phyloP scores from a whole-genome alignment of 2,113 vertebrate genomes.

The Pristiophorus japonicus region DNA sequence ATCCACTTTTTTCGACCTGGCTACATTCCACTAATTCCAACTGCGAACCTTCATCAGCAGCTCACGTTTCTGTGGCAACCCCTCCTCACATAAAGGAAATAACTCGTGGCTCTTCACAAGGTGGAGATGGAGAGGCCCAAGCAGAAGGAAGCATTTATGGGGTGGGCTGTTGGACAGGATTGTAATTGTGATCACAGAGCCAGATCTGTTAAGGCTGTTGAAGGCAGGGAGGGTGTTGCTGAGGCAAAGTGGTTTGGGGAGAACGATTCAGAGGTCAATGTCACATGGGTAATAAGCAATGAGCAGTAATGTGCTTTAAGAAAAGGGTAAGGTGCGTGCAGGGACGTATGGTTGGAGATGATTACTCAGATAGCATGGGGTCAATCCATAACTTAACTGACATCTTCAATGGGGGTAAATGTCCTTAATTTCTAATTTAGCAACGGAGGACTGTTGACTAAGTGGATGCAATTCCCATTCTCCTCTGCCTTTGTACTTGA shows the following conservation, averaged over 20 bases:
- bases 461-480: constrained; percentile 21
- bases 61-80: not conserved
- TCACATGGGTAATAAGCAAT: not conserved
- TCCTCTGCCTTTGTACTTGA: not conserved
- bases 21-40: not conserved
- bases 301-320: constrained; percentile 4
- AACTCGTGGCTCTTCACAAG: not conserved
- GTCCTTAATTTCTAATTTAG: constrained; percentile 20
- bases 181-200: not conserved
- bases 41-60: not conserved
- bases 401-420: constrained; percentile 12
- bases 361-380: not conserved
- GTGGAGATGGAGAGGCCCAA: not conserved
- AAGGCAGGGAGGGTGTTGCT: not conserved
- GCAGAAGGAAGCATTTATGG: not conserved
- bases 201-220: not conserved
- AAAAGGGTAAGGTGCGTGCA: not conserved
- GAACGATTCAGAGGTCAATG: not conserved
- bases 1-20: not conserved
- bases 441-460: constrained; percentile 14
- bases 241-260: not conserved
- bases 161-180: too few relatives aligned
- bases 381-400: constrained; percentile 19
- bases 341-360: not conserved
- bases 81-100: not conserved